Evolutionary conservation across 37 sponge, comb jelly and placozoan species (phyloP).

Genomic region (Beroe ovata): DNA sequence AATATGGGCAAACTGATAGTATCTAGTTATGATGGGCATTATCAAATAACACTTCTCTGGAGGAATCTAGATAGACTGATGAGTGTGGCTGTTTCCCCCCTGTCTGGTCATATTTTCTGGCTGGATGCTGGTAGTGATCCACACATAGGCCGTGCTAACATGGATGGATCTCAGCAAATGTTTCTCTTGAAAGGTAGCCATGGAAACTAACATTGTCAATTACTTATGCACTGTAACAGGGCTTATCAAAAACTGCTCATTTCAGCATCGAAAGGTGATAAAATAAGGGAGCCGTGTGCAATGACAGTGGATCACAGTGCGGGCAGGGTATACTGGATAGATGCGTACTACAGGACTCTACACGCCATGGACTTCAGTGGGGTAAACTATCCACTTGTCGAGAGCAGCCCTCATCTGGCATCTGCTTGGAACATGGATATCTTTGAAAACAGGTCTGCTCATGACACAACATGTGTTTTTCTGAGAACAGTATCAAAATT

Average conservation of each 20-base stretch:
- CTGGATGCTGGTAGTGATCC: conserved; percentile 2
- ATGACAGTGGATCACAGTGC: conserved; percentile 18
- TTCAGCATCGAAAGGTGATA: conserved; percentile 21
- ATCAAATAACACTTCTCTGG: not conserved
- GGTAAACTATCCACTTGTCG: not conserved
- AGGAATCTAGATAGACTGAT: not conserved
- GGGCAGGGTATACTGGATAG: conserved; percentile 26
- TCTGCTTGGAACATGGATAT: conserved; percentile 29
- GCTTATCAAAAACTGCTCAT: not conserved
- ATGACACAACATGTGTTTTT: no score
- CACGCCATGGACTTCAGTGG: conserved; percentile 45
- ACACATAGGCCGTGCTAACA: conserved; percentile 63
- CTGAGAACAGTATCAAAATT: no score
- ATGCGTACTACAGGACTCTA: conserved; percentile 12
- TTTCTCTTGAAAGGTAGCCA: not conserved
- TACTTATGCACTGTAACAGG: no score
- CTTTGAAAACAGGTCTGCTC: conserved; percentile 63
- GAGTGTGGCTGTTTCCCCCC: conserved; percentile 27
- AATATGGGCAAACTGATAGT: conserved; percentile 2
- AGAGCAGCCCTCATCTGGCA: not conserved
- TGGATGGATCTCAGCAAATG: conserved; percentile 42
- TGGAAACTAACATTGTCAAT: no score
- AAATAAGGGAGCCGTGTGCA: conserved; percentile 14
- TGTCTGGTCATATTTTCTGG: conserved; percentile 46
- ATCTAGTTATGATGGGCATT: conserved; percentile 13